Conservation (phyloP, 1,140 invertebrate genomes). For the Trichonephila clavipes region DNA sequence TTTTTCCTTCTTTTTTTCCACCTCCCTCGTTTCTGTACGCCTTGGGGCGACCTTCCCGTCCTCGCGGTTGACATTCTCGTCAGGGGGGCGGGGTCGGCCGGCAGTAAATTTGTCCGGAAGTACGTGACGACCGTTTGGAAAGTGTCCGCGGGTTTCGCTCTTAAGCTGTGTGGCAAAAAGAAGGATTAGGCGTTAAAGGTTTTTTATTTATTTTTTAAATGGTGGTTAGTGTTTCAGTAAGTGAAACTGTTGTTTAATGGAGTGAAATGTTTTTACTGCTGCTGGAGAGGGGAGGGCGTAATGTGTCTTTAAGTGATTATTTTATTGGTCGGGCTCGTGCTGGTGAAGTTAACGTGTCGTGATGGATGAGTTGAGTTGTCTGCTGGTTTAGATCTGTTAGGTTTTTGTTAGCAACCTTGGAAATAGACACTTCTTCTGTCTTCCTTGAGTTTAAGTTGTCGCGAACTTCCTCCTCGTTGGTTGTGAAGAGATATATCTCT, state of each 20-base stretch:
- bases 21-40: neutral
- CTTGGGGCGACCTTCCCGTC: neutral
- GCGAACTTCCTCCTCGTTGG: no score
- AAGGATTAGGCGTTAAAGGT: neutral
- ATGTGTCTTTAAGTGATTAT: no score
- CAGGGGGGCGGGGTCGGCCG: neutral
- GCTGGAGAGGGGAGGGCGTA: neutral
- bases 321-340: no score
- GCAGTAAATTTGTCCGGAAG: slow-evolving; percentile 25
- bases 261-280: neutral
- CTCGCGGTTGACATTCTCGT: slow-evolving; percentile 20
- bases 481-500: no score
- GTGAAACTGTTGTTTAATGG: neutral
- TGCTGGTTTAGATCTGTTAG: no score
- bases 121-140: neutral
- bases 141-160: neutral
- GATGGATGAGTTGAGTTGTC: no score
- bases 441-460: no score
- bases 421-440: no score
- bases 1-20: neutral
- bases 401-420: no score
- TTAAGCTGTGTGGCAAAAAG: neutral
- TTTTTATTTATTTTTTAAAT: no score
- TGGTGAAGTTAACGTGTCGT: no score
- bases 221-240: neutral